A percentile compares a stretch with the other conserved stretches of the same genome.
Evolutionary conservation across 2,888 invertebrate genomes (phyloP).

Genomic region (Lissocephala sabroskyi): DNA sequence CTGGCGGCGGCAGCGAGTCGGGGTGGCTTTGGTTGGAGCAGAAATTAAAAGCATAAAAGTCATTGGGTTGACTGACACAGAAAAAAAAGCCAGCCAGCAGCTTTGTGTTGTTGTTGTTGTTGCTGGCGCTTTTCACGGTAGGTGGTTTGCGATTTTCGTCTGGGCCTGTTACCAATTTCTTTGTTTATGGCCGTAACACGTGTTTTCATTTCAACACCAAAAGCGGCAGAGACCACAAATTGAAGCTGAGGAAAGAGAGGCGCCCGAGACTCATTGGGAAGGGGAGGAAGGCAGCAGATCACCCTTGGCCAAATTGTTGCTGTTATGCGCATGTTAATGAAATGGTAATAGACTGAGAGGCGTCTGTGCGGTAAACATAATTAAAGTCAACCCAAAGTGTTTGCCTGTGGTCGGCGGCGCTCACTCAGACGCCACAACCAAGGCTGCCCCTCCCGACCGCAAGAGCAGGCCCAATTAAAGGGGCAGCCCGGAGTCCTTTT

Average conservation of each 20-base stretch:
- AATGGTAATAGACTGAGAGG: constrained; percentile 45
- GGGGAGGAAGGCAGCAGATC: too few relatives aligned
- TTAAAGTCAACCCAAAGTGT: constrained; percentile 19
- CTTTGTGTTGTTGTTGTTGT: constrained; percentile 6
- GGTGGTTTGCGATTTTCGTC: constrained; percentile 21
- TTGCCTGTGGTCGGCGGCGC: too few relatives aligned
- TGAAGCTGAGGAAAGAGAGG: too few relatives aligned
- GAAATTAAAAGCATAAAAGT: constrained; percentile 5
- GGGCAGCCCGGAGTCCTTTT: too few relatives aligned
- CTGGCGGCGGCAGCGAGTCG: background rate
- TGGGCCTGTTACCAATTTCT: constrained; percentile 45
- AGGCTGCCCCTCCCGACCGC: too few relatives aligned
- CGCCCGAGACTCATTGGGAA: too few relatives aligned
- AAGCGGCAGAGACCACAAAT: background rate
- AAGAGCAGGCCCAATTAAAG: too few relatives aligned
- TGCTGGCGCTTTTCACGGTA: constrained; percentile 39
- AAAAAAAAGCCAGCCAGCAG: background rate
- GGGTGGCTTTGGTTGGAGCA: too few relatives aligned
- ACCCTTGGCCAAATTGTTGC: too few relatives aligned
- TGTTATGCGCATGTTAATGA: constrained; percentile 61
- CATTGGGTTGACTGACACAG: constrained; percentile 3
- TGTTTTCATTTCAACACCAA: constrained; percentile 43
- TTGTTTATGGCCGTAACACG: constrained; percentile 63
- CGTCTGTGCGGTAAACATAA: constrained; percentile 15
- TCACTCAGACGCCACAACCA: too few relatives aligned